phyloP scores from a whole-genome alignment of 2,797 vertebrate genomes.

The Neostethus bicornis region DNA sequence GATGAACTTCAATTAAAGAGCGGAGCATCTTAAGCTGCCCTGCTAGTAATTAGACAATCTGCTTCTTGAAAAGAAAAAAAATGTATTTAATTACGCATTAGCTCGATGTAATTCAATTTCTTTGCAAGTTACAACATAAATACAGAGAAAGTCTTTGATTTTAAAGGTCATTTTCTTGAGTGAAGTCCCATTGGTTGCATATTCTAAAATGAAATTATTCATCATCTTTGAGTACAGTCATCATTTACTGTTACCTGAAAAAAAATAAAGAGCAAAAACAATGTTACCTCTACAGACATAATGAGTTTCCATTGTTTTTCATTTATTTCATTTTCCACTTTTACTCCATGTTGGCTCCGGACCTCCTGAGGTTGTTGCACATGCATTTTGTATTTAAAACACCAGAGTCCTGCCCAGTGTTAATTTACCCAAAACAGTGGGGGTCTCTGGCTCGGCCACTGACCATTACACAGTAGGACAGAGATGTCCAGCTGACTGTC shows the following conservation, averaged over 20 bases:
- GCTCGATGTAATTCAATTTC: conserved; percentile 80
- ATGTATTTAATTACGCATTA: conserved; percentile 81
- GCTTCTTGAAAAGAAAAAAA: conserved; percentile 68
- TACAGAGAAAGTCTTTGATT: conserved; percentile 57
- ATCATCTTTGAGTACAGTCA: conserved; percentile 31
- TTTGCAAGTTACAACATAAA: conserved; percentile 53
- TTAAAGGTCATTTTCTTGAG: conserved; percentile 65
- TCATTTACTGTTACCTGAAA: conserved; percentile 30
- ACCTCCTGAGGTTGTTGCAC: conserved; percentile 58
- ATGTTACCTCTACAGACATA: conserved; percentile 47
- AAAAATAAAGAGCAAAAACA: conserved; percentile 49
- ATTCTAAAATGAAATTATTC: conserved; percentile 50
- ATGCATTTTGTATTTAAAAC: conserved; percentile 77
- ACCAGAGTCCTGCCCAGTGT: conserved; percentile 77
- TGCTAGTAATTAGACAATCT: conserved; percentile 84
- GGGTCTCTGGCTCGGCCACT: conserved; percentile 79
- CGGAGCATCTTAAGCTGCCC: conserved; percentile 83
- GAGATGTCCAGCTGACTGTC: conserved; percentile 85
- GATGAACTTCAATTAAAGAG: conserved; percentile 81
- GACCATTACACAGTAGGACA: conserved; percentile 87
- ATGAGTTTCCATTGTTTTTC: conserved; percentile 28
- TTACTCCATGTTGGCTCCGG: conserved; percentile 53
- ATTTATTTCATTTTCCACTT: conserved; percentile 6
- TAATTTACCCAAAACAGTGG: conserved; percentile 84
- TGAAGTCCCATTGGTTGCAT: conserved; percentile 41